Base-by-base conservation (phyloP, 1,140 invertebrate species). In the Xylocopa sonorina region DNA sequence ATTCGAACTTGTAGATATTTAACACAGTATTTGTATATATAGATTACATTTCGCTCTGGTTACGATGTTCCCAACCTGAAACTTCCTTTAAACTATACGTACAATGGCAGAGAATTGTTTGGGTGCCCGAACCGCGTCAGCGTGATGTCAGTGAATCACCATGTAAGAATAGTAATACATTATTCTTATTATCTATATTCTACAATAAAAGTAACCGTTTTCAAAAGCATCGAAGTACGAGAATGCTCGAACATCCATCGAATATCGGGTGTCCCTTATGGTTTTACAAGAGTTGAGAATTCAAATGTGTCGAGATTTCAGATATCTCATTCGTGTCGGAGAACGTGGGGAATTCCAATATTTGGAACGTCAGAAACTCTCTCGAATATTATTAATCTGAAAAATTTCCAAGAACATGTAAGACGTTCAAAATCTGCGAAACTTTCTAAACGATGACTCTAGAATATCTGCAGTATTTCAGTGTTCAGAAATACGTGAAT, bases 1-100 rank as follows among this genome's bases (percentile, higher is more conserved):
- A 60, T 71, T 18, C 50, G 43, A 55, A 53, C 46, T 78, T 87
- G 69, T 87, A 85, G 77, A 84, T 85, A 87, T 78, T 87, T 79
- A 82, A 87, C 69, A 66, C 58, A 85, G 72, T 87, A 87, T 74
- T 86, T 87, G 74, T 87, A 87, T 74, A 87, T 74, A 84, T 87
- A 82, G 51, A 67, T 84, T 58, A 51, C 63, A 62, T 69, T 34
- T 57, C 71, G 73, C 72, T 73, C 41, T 66, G 41, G 53, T 68
- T 46, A 68, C 14, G 18, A n/a, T 55, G 21, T 41, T 1, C 21
- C n/a, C 50, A 34, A 67, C 21, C 34, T 60, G 68, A 72, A 29
- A 38, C 57, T 24, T 57, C 62, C 41, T 77, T 77, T 71, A 58
- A 66, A 24, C 32, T 27, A 51, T 72, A 79, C 55, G 63, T 48